Evolutionary conservation across 2,888 invertebrate genomes (phyloP), one percentile per base, ranked within the genome.

Genomic region (Hedychridium roseum): DNA sequence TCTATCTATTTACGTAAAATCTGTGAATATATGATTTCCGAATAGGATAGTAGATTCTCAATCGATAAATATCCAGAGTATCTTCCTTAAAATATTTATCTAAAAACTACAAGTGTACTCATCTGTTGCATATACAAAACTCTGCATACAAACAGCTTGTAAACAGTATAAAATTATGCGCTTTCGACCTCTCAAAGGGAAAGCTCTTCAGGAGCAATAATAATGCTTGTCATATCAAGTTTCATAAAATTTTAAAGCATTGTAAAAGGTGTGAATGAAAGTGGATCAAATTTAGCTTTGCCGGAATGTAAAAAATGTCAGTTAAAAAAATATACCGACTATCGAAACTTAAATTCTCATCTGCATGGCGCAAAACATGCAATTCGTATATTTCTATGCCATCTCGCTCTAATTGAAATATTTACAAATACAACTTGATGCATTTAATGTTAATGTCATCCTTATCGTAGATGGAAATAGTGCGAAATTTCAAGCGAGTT

Each of bases 301-400:
- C 51, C 65, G 71, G 71, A 73, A 71, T 71, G 66, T 72, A 66
- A 61, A 65, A 64, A 60, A 56, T 50, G 47, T 62, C 39, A 54
- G 56, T 52, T 62, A 56, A 49, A 51, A 66, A 63, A 62, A 61
- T 66, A 61, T 54, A 66, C 62, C 54, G 59, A 69, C 64, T 55
- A 58, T 58, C 43, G 54, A 60, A 54, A 47, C n/a, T n/a, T n/a
- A n/a, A 57, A 38, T 41, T 50, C 54, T 42, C 37, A 26, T 35
- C 31, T 49, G 39, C 51, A 52, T 36, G 41, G 43, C 28, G 35
- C 18, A 41, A 58, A 43, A 40, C 46, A 57, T 54, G 39, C 41
- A 57, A 43, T 48, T n/a, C n/a, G n/a, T n/a, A n/a, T n/a, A 21
- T 34, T 32, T 42, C 43, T 17, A 32, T 23, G 40, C 49, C 17